These are phyloP conservation scores for Phylloscopus collybita DNA, from an alignment of 2,797 vertebrate species.

Conservation along the genomic window DNA sequence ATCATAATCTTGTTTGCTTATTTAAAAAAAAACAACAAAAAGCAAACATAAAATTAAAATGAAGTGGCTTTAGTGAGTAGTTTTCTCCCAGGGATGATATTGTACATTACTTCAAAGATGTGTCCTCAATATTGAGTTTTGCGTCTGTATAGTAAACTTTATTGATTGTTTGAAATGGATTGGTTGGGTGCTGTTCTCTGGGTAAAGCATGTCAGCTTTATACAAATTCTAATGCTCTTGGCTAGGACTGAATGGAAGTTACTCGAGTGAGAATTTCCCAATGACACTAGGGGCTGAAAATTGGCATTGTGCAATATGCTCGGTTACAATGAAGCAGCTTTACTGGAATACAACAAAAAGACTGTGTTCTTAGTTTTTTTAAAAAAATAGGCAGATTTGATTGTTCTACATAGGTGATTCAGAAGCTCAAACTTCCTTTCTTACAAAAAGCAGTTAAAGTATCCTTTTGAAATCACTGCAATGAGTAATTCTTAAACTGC, in stretches of 20 bases:
- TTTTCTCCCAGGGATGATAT: neutral
- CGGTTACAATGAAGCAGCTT: conserved; percentile 50
- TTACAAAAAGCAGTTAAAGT: neutral
- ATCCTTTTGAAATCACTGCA: conserved; percentile 6
- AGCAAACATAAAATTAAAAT: neutral
- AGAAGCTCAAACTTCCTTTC: neutral
- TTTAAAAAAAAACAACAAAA: neutral
- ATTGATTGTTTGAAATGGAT: neutral
- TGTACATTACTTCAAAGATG: neutral
- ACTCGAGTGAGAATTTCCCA: conserved; percentile 63
- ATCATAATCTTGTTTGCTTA: neutral
- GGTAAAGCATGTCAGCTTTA: neutral
- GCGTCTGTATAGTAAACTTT: neutral
- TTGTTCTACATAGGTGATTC: conserved; percentile 30
- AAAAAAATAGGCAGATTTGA: neutral
- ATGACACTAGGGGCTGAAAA: conserved; percentile 42
- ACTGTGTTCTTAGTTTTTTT: neutral
- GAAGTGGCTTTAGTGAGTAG: neutral
- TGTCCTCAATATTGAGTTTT: neutral
- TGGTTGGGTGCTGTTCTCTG: conserved; percentile 8
- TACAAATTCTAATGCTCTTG: conserved; percentile 47
- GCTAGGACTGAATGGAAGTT: conserved; percentile 61
- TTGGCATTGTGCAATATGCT: neutral
- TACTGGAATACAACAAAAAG: conserved; percentile 66
- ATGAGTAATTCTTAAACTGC: neutral